Conservation (phyloP, 2,888 invertebrate species). For the Apodemia hepburni region DNA sequence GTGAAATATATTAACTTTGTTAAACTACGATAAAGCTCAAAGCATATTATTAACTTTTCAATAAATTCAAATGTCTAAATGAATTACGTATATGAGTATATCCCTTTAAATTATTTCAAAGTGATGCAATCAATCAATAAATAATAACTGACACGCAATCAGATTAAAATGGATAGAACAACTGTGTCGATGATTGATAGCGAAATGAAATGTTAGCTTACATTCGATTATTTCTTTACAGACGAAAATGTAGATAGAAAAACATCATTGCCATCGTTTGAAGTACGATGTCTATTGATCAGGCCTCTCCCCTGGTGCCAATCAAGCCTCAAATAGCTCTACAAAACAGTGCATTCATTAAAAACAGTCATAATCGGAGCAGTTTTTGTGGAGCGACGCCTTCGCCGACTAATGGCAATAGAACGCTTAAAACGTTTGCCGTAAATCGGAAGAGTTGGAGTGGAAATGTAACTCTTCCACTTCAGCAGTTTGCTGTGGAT, state of each 20-base stretch:
- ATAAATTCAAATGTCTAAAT: slow-evolving; percentile 26
- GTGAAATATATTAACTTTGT: no score
- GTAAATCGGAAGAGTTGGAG: slow-evolving; percentile 78
- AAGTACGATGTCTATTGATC: slow-evolving; percentile 76
- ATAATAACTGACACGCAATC: neutral
- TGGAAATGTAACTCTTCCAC: slow-evolving; percentile 74
- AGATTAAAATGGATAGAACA: slow-evolving; percentile 35
- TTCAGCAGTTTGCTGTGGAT: slow-evolving; percentile 67
- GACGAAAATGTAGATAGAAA: slow-evolving; percentile 75
- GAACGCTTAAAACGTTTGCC: slow-evolving; percentile 73
- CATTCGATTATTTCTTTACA: slow-evolving; percentile 57
- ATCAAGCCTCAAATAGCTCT: slow-evolving; percentile 72
- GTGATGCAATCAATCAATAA: neutral
- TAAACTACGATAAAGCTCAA: no score
- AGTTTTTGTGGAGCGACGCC: slow-evolving; percentile 75
- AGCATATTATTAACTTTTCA: neutral
- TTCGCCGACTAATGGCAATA: slow-evolving; percentile 64
- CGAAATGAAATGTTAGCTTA: neutral
- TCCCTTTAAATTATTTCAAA: neutral
- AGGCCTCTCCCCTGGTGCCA: slow-evolving; percentile 74
- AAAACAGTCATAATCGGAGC: slow-evolving; percentile 76
- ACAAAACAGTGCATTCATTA: slow-evolving; percentile 73
- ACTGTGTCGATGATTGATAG: slow-evolving; percentile 50
- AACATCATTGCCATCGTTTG: slow-evolving; percentile 41
- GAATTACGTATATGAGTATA: slow-evolving; percentile 7